phyloP scores from a whole-genome alignment of 2,113 vertebrate genomes.

The Nyctereutes procyonoides region DNA sequence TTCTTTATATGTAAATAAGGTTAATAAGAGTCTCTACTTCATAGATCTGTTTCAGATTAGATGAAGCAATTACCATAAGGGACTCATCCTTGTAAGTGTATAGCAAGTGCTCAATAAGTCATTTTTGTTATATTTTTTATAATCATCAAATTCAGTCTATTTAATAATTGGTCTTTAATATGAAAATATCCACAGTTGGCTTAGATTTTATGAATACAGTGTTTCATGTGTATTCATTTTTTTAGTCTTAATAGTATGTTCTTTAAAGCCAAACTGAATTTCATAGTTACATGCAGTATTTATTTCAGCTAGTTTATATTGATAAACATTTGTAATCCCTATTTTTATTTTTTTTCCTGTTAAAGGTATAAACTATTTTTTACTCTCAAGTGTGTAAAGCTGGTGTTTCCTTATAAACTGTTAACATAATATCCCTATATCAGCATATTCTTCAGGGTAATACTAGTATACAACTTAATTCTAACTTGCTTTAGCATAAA shows the following conservation, averaged over 20 bases:
- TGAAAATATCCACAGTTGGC: not conserved
- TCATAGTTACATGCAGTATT: not conserved
- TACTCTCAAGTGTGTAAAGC: not conserved
- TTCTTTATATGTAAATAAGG: not conserved
- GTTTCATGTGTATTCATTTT: not conserved
- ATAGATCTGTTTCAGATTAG: not conserved
- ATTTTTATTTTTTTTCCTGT: slow-evolving; percentile 52
- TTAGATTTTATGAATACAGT: slow-evolving; percentile 13
- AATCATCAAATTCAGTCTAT: not conserved
- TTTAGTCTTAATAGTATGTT: not conserved
- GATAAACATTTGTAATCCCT: slow-evolving; percentile 1
- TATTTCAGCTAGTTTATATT: slow-evolving; percentile 30
- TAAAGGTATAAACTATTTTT: not conserved
- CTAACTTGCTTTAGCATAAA: not conserved
- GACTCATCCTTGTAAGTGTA: not conserved
- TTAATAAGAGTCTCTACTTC: not conserved
- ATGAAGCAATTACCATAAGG: not conserved
- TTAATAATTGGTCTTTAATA: not conserved
- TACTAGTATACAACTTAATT: not conserved
- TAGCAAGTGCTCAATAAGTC: not conserved
- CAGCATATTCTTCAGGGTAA: not conserved
- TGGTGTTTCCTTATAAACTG: not conserved
- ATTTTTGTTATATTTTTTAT: not conserved
- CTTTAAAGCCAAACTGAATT: not conserved
- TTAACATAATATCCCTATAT: not conserved